A percentile compares a stretch with the other conserved stretches of the same genome.
Evolutionary conservation across 2,888 invertebrate genomes (phyloP).

Genomic region (Anaspis maculata): DNA sequence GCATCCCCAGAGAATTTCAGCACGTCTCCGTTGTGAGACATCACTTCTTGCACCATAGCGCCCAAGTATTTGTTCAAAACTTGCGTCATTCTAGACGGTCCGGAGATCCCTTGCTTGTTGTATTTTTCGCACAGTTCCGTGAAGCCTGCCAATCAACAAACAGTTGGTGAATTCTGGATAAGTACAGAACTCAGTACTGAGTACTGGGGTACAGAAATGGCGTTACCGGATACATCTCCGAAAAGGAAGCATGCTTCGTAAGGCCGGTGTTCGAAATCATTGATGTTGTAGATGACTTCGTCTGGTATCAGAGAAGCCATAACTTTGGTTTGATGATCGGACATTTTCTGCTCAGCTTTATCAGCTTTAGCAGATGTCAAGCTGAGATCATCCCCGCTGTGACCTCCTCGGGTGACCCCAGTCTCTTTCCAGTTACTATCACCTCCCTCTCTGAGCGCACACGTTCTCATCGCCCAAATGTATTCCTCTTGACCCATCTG

Average conservation of each 20-base stretch:
- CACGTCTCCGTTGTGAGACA: slow-evolving; percentile 57
- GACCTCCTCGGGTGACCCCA: neutral
- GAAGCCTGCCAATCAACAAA: slow-evolving; percentile 51
- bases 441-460: slow-evolving; percentile 4
- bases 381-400: neutral
- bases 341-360: slow-evolving; percentile 1
- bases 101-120: slow-evolving; percentile 55
- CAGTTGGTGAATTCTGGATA: too few species aligned
- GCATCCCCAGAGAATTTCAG: slow-evolving; percentile 62
- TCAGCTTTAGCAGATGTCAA: neutral
- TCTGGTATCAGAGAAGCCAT: slow-evolving; percentile 58
- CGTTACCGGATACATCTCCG: slow-evolving; percentile 55
- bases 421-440: slow-evolving; percentile 4
- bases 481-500: slow-evolving; percentile 10
- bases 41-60: slow-evolving; percentile 61
- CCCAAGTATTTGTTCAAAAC: slow-evolving; percentile 64
- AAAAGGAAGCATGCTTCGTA: slow-evolving; percentile 55
- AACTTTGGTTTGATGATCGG: slow-evolving; percentile 45
- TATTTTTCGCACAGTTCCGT: slow-evolving; percentile 59
- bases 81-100: slow-evolving; percentile 61
- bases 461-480: slow-evolving; percentile 10
- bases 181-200: too few species aligned
- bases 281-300: slow-evolving; percentile 52
- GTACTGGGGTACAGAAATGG: too few species aligned
- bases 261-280: slow-evolving; percentile 45